Evolutionary conservation across 2,888 invertebrate species (phyloP), one percentile per base, ranked within the genome.

Genomic region (Rotaria sp.): DNA sequence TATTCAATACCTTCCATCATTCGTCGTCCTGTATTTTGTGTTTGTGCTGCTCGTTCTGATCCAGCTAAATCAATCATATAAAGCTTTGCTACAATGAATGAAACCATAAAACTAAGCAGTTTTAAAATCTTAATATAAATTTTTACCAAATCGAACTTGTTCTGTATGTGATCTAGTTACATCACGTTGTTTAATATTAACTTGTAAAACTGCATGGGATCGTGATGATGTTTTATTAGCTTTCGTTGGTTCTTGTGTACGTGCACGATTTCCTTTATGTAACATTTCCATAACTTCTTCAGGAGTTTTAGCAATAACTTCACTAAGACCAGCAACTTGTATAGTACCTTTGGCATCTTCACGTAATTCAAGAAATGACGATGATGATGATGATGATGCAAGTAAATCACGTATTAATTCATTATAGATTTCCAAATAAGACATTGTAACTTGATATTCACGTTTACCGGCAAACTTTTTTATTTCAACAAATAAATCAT

Each of bases 51-150:
- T 67, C 96, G 93, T 92, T 97, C 97, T 0, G 96, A 96, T 0
- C 97, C 97, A 0, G 97, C 97, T 89, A 97, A 92, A 92, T 97
- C 97, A 87, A 97, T 96, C 92, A 97, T 94, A 91, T 96, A 97
- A 87, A 96, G 92, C 85, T 86, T 80, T 7, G 80, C 94, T 93
- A 0, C 95, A 96, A 52, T 24, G 4, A 52, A 24, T 21, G 24
- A 52, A 52, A 52, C 4, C 50, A 5, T 18, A 18, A 50, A 50
- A 50, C 50, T 3, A 50, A 50, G 50, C 1, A 50, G 15, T 52
- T 52, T 52, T 7, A 7, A 50, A 50, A 50, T 21, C 24, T n/a
- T n/a, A n/a, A 52, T 4, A 80, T 3, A 45, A 80, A 15, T 26
- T 67, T 85, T 90, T 90, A 26, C 91, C 91, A 7, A 89, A 89